phyloP scores from a whole-genome alignment of 2,888 invertebrate genomes.

The Morpho helenor region DNA sequence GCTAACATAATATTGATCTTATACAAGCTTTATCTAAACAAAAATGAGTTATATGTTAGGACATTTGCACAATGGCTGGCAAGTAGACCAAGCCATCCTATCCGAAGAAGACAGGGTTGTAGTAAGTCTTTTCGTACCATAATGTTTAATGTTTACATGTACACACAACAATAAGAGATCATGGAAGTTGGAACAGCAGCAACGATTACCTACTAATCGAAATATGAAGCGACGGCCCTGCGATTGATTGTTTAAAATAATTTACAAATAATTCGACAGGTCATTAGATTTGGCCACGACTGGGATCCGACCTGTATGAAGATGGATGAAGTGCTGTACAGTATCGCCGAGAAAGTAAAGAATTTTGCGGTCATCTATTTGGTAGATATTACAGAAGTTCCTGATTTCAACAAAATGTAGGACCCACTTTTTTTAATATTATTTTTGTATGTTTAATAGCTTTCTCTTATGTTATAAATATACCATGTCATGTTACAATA shows the following conservation, averaged over 20 bases:
- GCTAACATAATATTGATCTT: no score
- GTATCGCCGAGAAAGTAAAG: constrained; percentile 98
- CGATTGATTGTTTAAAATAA: no score
- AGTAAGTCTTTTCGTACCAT: constrained; percentile 77
- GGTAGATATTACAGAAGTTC: constrained; percentile 98
- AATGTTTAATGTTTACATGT: not conserved
- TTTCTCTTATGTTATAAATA: no score
- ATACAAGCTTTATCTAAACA: constrained; percentile 32
- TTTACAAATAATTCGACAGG: constrained; percentile 65
- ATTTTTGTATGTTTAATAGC: no score
- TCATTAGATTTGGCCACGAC: constrained; percentile 98
- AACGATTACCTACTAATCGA: no score
- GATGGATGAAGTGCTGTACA: constrained; percentile 99
- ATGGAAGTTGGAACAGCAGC: no score
- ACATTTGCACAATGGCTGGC: constrained; percentile 99
- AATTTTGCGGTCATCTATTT: constrained; percentile 99
- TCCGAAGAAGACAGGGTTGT: constrained; percentile 99
- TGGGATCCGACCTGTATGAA: constrained; percentile 99
- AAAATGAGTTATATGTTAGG: constrained; percentile 99
- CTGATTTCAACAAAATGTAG: constrained; percentile 99
- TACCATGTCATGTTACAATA: no score
- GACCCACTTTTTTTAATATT: constrained; percentile 25
- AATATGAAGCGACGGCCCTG: no score
- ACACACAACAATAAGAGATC: no score
- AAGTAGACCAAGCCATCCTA: constrained; percentile 99